These are phyloP conservation scores for Drosophila kanekoi DNA, from an alignment of 2,888 invertebrate species.

Conservation along the genomic window DNA sequence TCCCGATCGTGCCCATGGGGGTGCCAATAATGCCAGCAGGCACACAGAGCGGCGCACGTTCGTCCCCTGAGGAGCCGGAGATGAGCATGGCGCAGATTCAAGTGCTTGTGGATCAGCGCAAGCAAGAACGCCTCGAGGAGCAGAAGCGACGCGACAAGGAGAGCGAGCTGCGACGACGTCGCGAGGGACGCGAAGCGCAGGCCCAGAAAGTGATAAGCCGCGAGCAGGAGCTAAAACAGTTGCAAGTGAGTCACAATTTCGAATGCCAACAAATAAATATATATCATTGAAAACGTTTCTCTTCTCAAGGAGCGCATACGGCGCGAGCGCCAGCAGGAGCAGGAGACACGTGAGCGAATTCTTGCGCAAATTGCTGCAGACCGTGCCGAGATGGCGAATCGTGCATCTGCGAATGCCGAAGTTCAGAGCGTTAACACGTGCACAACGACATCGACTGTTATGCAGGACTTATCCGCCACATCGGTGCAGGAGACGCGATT, in stretches of 20 bases:
- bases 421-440: constrained; percentile 48
- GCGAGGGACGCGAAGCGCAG: constrained; percentile 90
- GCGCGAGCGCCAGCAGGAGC: constrained; percentile 94
- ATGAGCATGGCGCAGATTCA: constrained; percentile 53
- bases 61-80: constrained; percentile 20
- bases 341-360: constrained; percentile 92
- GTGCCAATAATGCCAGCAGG: constrained; percentile 13
- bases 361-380: constrained; percentile 96
- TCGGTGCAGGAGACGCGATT: constrained; percentile 87
- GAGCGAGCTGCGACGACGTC: constrained; percentile 90
- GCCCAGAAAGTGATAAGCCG: constrained; percentile 83
- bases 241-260: constrained; percentile 55
- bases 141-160: constrained; percentile 90
- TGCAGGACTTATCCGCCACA: constrained; percentile 60
- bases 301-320: constrained; percentile 89
- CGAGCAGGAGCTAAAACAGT: constrained; percentile 81
- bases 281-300: not conserved
- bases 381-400: constrained; percentile 90
- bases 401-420: constrained; percentile 85
- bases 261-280: too few relatives aligned
- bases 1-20: constrained; percentile 11
- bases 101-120: constrained; percentile 86
- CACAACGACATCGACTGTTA: constrained; percentile 66
- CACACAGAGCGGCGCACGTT: not conserved
- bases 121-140: constrained; percentile 94